Evolutionary conservation across 2,888 invertebrate species (phyloP), one percentile per base, ranked within the genome.

Genomic region (Agrotis puta): DNA sequence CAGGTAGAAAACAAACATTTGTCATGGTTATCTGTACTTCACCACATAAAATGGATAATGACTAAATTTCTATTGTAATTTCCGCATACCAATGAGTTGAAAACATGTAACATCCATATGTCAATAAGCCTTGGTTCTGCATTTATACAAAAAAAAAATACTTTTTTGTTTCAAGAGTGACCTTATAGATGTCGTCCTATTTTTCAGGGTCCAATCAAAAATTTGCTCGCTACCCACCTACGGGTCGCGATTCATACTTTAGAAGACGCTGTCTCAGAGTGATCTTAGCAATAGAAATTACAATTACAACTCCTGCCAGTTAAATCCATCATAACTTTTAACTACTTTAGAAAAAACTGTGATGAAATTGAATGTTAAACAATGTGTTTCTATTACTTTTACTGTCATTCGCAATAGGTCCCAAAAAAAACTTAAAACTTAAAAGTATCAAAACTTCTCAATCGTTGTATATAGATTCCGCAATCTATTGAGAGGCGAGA

Each of bases 401-500:
- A n/a, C 27, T 27, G 27, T 27, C 27, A 27, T 27, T 27, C 5
- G 1, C 4, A 0, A n/a, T n/a, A n/a, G n/a, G n/a, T n/a, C 7
- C 7, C 18, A 22, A 18, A 33, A 22, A 22, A 14, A 22, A 22
- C n/a, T 13, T 64, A 61, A 45, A 24, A 62, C 7, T 9, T 3
- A 2, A 1, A 79, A 82, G 74, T 78, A 85, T 82, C 77, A 85
- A 84, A 54, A 75, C 20, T 3, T 18, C 11, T 9, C 16, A 4
- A 16, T 58, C 77, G 13, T 2, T 3, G 33, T 57, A 68, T 20
- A 72, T 63, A 70, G 63, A 76, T 81, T 78, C 71, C 59, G 70
- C 79, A 81, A 84, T 84, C 63, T 72, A 86, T 84, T 82, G 75
- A 70, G 70, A 67, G 63, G 64, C 68, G 76, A 73, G 76, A 75